Evolutionary conservation across 2,113 vertebrate species (phyloP).

Genomic region (Sinocyclocheilus maitianheensis): DNA sequence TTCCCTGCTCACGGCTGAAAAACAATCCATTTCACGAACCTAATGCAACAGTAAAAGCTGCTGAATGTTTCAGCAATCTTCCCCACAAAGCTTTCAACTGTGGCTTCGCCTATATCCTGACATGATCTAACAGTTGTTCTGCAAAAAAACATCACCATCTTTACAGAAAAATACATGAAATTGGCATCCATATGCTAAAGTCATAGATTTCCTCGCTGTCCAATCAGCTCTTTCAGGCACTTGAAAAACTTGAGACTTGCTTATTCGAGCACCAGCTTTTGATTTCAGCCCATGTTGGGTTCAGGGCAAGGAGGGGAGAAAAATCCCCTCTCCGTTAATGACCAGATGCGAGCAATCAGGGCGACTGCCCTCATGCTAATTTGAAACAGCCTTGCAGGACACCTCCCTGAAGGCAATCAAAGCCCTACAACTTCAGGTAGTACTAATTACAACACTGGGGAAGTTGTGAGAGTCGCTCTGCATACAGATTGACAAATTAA

Average conservation of each 20-base stretch:
- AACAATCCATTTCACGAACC: constrained; percentile 11
- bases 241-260: constrained; percentile 33
- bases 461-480: constrained; percentile 64
- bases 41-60: neutral
- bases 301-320: constrained; percentile 35
- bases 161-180: neutral
- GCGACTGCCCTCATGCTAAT: constrained; percentile 71
- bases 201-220: neutral
- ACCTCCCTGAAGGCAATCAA: constrained; percentile 72
- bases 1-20: constrained; percentile 15
- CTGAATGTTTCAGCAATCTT: constrained; percentile 14
- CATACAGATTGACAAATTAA: constrained; percentile 61
- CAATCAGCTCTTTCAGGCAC: constrained; percentile 42
- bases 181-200: neutral
- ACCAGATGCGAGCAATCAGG: constrained; percentile 79
- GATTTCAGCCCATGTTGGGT: constrained; percentile 38
- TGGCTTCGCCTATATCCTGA: neutral
- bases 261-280: constrained; percentile 36
- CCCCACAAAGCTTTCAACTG: constrained; percentile 3
- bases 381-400: constrained; percentile 71
- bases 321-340: constrained; percentile 64
- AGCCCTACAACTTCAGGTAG: constrained; percentile 69
- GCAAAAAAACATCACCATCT: neutral
- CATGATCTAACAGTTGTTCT: neutral
- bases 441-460: constrained; percentile 72